Evolutionary conservation across 1,140 invertebrate genomes (phyloP).

Genomic region (Apis laboriosa): DNA sequence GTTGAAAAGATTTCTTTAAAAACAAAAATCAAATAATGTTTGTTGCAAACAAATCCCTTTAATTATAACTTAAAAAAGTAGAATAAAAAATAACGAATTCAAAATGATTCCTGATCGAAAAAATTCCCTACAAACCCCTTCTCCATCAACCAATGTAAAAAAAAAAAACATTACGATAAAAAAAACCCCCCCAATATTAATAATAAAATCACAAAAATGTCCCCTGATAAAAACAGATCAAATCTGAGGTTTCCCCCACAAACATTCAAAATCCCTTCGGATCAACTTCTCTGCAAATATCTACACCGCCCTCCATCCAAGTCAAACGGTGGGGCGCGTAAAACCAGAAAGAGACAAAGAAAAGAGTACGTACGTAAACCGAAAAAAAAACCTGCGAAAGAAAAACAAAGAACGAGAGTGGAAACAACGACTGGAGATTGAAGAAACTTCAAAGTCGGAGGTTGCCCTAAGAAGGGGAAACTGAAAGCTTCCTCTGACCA

Average conservation of each 20-base stretch:
- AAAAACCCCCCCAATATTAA: too few relatives aligned
- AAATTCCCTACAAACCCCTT: too few relatives aligned
- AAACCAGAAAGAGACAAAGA: not conserved
- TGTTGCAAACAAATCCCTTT: too few relatives aligned
- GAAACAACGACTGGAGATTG: constrained; percentile 2
- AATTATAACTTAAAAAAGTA: too few relatives aligned
- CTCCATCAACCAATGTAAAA: not conserved
- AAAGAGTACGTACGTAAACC: not conserved
- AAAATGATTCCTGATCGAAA: too few relatives aligned
- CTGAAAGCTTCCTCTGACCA: constrained; percentile 38
- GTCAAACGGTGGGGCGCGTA: not conserved
- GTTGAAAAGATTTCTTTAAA: too few relatives aligned
- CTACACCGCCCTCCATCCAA: not conserved
- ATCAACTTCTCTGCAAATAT: not conserved
- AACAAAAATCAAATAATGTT: too few relatives aligned
- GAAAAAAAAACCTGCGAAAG: constrained; percentile 6
- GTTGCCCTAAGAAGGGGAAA: constrained; percentile 28
- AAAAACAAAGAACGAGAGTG: not conserved
- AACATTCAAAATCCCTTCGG: not conserved
- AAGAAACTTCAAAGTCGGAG: constrained; percentile 34
- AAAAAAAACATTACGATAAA: not conserved
- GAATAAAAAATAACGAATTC: too few relatives aligned
- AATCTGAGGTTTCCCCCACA: not conserved
- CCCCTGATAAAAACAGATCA: not conserved
- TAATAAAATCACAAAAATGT: not conserved